Percentiles rank a stretch among this genome's conserved stretches.
These are phyloP conservation scores for Callithrix jacchus DNA, from an alignment of 2,113 vertebrate species.

Conservation along the genomic window DNA sequence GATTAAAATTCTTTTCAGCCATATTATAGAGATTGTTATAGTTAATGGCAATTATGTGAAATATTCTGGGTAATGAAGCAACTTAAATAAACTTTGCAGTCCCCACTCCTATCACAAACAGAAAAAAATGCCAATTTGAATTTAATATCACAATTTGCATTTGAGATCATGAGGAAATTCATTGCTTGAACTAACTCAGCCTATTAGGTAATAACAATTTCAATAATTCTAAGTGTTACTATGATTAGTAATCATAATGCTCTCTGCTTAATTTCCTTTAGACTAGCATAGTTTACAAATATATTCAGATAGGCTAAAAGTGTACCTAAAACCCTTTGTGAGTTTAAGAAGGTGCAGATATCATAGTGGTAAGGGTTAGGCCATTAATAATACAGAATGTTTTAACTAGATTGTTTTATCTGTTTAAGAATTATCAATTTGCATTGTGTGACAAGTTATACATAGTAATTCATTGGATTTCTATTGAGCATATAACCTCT, in stretches of 20 bases:
- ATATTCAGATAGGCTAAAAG: constrained; percentile 16
- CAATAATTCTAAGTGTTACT: constrained; percentile 55
- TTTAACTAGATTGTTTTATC: not conserved
- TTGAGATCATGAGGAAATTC: constrained; percentile 51
- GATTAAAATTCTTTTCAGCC: constrained; percentile 57
- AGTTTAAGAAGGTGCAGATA: not conserved
- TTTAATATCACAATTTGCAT: constrained; percentile 56
- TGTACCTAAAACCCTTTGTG: not conserved
- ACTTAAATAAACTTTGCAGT: constrained; percentile 76
- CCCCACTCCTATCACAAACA: constrained; percentile 51
- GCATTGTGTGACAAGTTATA: not conserved
- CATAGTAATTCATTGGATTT: not conserved
- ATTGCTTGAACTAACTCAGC: constrained; percentile 58
- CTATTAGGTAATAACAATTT: constrained; percentile 62
- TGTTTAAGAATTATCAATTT: not conserved
- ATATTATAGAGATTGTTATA: constrained; percentile 57
- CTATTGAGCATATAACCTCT: not conserved
- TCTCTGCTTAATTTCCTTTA: constrained; percentile 67
- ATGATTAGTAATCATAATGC: constrained; percentile 46
- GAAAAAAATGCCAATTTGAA: constrained; percentile 48
- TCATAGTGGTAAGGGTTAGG: not conserved
- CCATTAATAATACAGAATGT: not conserved
- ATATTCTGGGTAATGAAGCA: constrained; percentile 76
- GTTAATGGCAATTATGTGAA: constrained; percentile 72
- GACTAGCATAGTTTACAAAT: constrained; percentile 52